Conservation (phyloP, 2,797 vertebrate species). For the Spondyliosoma cantharus region DNA sequence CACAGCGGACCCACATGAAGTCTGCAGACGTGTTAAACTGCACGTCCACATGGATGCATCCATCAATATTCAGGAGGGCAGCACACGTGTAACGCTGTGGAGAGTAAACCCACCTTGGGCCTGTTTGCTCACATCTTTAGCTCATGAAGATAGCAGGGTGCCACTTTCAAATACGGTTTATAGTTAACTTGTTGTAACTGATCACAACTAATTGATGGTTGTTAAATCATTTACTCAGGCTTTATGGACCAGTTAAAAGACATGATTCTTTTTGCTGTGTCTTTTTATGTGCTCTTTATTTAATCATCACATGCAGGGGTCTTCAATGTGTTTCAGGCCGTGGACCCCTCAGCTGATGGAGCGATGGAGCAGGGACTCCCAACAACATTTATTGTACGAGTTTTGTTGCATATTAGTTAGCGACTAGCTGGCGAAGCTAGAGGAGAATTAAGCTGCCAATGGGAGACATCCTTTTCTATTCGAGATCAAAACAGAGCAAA, state of each 20-base stretch:
- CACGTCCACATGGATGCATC: conserved; percentile 3
- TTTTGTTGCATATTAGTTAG: not conserved
- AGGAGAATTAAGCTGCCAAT: not conserved
- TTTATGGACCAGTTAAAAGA: not conserved
- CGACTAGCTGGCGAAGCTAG: not conserved
- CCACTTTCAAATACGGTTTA: not conserved
- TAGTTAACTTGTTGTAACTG: not conserved
- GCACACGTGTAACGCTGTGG: not conserved
- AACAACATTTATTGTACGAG: too few species aligned
- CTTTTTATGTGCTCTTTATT: not conserved
- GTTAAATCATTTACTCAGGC: not conserved
- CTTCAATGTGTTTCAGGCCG: too few species aligned
- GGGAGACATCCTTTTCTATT: not conserved
- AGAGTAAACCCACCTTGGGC: not conserved
- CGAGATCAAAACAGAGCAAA: not conserved
- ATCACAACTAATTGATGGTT: not conserved
- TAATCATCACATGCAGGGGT: not conserved
- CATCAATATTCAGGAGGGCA: not conserved
- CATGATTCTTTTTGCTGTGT: not conserved
- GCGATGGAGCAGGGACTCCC: too few species aligned
- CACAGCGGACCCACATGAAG: conserved; percentile 22
- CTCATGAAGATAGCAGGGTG: not conserved
- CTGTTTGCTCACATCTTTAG: not conserved
- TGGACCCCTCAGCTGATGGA: too few species aligned
- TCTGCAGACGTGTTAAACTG: conserved; percentile 17